Conservation (phyloP, 2,113 vertebrate genomes). For the Pyxicephalus adspersus region DNA sequence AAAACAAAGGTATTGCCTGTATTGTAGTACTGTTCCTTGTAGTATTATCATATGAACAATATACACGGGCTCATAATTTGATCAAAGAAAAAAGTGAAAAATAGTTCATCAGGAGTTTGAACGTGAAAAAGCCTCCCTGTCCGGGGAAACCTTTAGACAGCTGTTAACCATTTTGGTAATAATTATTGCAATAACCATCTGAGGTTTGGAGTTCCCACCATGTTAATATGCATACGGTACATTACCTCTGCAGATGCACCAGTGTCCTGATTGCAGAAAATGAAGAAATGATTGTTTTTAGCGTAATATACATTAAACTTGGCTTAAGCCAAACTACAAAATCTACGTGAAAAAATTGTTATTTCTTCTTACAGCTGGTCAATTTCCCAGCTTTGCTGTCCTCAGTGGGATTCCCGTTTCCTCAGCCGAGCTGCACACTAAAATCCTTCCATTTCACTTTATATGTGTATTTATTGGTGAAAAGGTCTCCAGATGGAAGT, state of each 20-base stretch:
- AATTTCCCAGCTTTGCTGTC: conserved; percentile 7
- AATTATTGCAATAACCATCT: not conserved
- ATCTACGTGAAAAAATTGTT: conserved; percentile 4
- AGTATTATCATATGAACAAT: too few relatives aligned
- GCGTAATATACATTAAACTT: not conserved
- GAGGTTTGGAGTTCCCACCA: not conserved
- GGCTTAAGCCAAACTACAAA: conserved; percentile 9
- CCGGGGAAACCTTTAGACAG: not conserved
- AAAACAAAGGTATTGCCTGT: too few relatives aligned
- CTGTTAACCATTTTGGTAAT: not conserved
- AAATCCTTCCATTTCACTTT: not conserved
- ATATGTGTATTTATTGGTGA: conserved; percentile 19
- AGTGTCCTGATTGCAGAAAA: not conserved
- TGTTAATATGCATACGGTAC: not conserved
- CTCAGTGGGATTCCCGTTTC: conserved; percentile 13
- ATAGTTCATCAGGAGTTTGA: not conserved
- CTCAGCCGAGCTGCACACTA: conserved; percentile 21
- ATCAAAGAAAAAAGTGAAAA: not conserved
- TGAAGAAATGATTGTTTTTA: not conserved
- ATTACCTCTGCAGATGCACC: not conserved
- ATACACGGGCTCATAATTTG: not conserved
- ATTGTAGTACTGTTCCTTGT: too few relatives aligned
- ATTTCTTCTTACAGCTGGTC: conserved; percentile 28
- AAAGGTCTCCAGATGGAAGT: conserved; percentile 33
- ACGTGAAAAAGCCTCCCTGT: not conserved